Conservation (phyloP, 2,888 invertebrate genomes). For the Hyposoter didymator region DNA sequence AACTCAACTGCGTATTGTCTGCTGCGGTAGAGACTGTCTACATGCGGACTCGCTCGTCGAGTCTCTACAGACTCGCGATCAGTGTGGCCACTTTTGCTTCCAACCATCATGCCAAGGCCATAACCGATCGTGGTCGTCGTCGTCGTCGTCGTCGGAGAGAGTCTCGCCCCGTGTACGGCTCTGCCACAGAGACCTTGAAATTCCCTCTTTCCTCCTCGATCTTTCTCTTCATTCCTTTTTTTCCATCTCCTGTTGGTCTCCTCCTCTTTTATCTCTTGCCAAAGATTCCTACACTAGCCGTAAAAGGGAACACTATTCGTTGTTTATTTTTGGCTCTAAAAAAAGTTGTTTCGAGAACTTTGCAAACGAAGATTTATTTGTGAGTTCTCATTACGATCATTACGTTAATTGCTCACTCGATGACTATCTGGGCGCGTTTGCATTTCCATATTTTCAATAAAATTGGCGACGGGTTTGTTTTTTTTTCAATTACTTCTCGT, state of each 20-base stretch:
- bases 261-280: slow-evolving; percentile 9
- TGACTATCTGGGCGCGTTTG: neutral
- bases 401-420: neutral
- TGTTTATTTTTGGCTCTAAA: neutral
- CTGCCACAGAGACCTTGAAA: slow-evolving; percentile 59
- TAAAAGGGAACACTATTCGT: slow-evolving; percentile 5
- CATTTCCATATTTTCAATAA: neutral
- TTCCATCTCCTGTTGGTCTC: slow-evolving; percentile 17
- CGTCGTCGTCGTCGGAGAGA: slow-evolving; percentile 21
- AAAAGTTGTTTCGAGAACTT: neutral
- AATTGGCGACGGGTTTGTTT: neutral
- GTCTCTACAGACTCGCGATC: slow-evolving; percentile 6
- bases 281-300: slow-evolving; percentile 27
- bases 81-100: slow-evolving; percentile 45
- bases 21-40: slow-evolving; percentile 26
- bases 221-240: slow-evolving; percentile 32
- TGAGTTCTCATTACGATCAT: neutral
- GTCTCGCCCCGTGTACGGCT: slow-evolving; percentile 44
- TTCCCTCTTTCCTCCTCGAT: slow-evolving; percentile 26
- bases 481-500: neutral
- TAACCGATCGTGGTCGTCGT: slow-evolving; percentile 38
- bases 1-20: neutral
- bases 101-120: slow-evolving; percentile 56
- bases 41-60: slow-evolving; percentile 27
- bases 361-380: neutral